A percentile compares a stretch with the other conserved stretches of the same genome.
Evolutionary conservation across 64 coral and sea anemone species (phyloP).

Genomic region (Platygyra sinensis): DNA sequence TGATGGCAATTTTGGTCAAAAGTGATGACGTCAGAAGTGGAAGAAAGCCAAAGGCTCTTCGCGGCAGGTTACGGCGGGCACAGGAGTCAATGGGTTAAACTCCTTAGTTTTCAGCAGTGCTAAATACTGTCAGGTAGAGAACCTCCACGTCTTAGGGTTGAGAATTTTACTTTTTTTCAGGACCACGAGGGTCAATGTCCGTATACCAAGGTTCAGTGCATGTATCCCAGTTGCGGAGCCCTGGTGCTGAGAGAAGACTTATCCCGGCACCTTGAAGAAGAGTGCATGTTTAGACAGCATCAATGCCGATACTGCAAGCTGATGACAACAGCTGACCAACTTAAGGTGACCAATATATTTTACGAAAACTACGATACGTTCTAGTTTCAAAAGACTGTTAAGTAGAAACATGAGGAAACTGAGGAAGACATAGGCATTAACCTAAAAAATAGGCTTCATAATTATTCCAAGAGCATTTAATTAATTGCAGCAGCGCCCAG

Average conservation of each 20-base stretch:
- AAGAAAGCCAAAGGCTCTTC: no score
- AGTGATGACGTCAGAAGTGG: no score
- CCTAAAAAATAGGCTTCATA: no score
- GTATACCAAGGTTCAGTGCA: constrained; percentile 2
- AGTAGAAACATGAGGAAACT: no score
- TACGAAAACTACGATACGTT: neutral
- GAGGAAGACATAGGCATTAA: no score
- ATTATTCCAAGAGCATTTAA: no score
- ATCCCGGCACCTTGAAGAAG: constrained; percentile 1
- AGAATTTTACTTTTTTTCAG: neutral
- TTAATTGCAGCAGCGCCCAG: neutral
- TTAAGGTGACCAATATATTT: neutral
- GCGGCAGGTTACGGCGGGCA: no score
- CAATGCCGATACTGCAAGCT: neutral
- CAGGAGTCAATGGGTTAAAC: no score
- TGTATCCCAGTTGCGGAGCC: constrained; percentile 18
- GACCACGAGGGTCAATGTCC: neutral
- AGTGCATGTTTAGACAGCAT: constrained; percentile 1
- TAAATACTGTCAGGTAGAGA: no score
- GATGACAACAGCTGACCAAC: neutral
- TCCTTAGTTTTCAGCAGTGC: no score
- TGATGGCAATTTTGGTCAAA: no score
- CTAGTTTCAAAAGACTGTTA: no score
- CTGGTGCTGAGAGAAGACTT: constrained; percentile 7
- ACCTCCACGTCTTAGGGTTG: neutral